These are phyloP conservation scores for Xiphorhynchus elegans DNA, from an alignment of 2,113 vertebrate genomes.

Conservation along the genomic window DNA sequence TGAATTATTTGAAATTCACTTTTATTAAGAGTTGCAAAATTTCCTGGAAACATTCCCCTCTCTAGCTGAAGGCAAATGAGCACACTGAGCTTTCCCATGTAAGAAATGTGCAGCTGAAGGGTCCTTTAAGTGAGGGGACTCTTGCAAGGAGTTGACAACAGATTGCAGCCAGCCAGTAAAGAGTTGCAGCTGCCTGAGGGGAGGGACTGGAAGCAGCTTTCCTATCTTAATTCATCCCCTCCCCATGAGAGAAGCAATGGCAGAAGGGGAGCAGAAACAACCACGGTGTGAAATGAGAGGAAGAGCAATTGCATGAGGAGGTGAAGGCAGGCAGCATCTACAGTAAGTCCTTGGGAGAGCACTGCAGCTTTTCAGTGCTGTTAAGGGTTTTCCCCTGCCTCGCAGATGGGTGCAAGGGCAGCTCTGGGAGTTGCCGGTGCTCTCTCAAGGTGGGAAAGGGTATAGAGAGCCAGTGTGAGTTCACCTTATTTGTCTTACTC, in stretches of 20 bases:
- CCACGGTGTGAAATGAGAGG: background rate
- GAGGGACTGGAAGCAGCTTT: background rate
- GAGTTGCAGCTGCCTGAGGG: background rate
- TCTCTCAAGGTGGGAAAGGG: background rate
- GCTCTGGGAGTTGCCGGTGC: background rate
- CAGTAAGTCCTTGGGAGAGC: background rate
- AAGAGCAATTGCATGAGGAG: background rate
- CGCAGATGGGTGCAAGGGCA: background rate
- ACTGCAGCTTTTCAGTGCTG: background rate
- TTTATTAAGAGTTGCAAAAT: background rate
- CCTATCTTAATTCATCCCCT: background rate
- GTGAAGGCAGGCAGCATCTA: background rate
- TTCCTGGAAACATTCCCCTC: background rate
- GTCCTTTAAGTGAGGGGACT: background rate
- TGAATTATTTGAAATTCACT: background rate
- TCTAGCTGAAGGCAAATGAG: background rate
- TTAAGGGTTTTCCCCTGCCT: background rate
- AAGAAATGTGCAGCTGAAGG: background rate
- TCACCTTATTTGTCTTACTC: background rate
- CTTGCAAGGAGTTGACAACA: background rate
- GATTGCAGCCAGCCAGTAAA: background rate
- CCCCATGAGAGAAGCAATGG: background rate
- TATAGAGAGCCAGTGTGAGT: background rate
- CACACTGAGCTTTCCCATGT: fast-evolving
- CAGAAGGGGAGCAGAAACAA: background rate